Base-by-base conservation (phyloP, 2,113 vertebrate species). In the Apteryx owenii region DNA sequence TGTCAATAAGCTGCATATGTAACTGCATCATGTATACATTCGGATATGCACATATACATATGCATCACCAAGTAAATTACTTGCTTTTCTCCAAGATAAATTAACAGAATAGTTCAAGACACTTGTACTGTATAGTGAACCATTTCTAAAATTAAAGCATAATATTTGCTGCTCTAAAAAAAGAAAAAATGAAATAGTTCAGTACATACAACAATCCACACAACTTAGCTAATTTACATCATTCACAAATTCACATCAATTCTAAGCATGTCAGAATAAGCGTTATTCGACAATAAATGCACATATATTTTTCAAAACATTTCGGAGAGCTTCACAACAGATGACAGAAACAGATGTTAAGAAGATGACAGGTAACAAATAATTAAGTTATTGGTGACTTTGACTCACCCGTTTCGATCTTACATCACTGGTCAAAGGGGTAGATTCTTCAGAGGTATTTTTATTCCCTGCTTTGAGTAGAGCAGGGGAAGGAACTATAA, bases 361-460 rank as follows among this genome's bases (percentile, higher is more conserved):
- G 29, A 36, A 14, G 65, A 40, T 0, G 14, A 2, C 12, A 60
- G 26, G 29, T 40, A 26, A 76, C 22, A 91, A 80, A 76, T 9
- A 29, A 60, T 3, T 3, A 79, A 64, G 50, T 36, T 10, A 25
- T 10, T n/a, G 42, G 38, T 54, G 73, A 92, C 81, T 72, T 92
- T 85, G 53, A 97, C 98, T 98, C 92, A 99, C 99, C 99, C 98
- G 98, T 97, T 98, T 99, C 82, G 97, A 96, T 97, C 98, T 98
- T 87, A 98, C 98, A 97, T 98, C 99, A 81, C 98, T 98, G 96
- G 98, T 94, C 96, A 98, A 97, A 92, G 97, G 92, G 92, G 93
- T 62, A 91, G 98, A 90, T 94, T 99, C 98, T 96, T 99, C 98
- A 89, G 98, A 98, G 97, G 97, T 98, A 98, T 97, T 98, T 98